Conservation (phyloP, 1,140 invertebrate genomes). For the Caerostris extrusa region DNA sequence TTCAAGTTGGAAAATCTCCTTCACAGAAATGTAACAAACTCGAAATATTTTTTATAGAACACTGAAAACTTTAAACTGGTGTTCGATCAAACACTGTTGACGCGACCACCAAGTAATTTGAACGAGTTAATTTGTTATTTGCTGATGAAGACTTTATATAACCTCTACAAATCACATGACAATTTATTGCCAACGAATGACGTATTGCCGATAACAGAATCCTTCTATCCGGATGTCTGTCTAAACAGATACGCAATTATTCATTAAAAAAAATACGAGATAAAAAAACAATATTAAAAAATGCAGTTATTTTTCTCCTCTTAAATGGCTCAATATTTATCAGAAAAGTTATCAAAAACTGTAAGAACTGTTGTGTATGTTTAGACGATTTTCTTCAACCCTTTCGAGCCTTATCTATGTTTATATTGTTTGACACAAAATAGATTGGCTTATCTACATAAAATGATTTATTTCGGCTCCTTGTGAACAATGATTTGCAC, state of each 20-base stretch:
- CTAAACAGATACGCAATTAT: neutral
- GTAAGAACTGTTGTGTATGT: neutral
- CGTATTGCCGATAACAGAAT: neutral
- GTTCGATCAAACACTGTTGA: conserved; percentile 77
- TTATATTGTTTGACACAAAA: too few relatives aligned
- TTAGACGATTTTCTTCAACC: too few relatives aligned
- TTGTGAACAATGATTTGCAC: too few relatives aligned
- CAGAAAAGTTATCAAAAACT: neutral
- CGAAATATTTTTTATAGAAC: conserved; percentile 15
- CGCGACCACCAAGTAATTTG: conserved; percentile 66
- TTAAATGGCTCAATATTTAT: neutral
- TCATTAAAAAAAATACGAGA: neutral
- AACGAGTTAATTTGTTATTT: neutral
- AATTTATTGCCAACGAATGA: neutral
- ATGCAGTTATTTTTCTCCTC: neutral
- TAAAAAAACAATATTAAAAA: neutral
- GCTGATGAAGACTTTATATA: neutral
- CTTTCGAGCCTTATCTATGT: too few relatives aligned
- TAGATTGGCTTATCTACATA: too few relatives aligned
- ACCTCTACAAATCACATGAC: neutral
- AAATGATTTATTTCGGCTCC: too few relatives aligned
- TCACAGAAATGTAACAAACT: conserved; percentile 8
- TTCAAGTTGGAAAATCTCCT: neutral
- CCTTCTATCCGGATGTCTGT: neutral
- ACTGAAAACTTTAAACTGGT: neutral